Evolutionary conservation across 2,113 vertebrate species (phyloP), one percentile per base, ranked within the genome.

Genomic region (Formicarius rufipectus): DNA sequence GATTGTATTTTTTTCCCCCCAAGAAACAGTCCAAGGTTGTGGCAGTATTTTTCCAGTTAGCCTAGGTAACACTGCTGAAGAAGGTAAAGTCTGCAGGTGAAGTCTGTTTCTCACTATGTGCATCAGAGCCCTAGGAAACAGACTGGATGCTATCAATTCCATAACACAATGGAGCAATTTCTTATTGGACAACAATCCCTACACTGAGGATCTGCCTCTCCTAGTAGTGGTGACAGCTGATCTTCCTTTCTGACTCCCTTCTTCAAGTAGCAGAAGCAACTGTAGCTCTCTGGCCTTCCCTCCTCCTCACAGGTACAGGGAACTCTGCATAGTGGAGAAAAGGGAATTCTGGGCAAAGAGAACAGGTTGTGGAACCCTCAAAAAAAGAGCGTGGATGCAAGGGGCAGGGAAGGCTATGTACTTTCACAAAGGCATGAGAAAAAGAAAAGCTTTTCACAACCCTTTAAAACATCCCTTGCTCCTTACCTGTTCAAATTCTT

Each of bases 1-100:
- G 30, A 42, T 42, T 10, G 11, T 8, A 33, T 8, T 49, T 20
- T 30, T 5, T 13, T 35, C 2, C 2, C 22, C 20, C 2, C 2
- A n/a, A 18, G 40, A 79, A 52, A 30, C 15, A 4, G 20, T 24
- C 30, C 42, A n/a, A 37, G 64, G 7, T 49, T 64, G 33, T 45
- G 45, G 20, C 14, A 50, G 3, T 31, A 42, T 40, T 55, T 74
- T 76, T 69, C 20, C 42, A 35, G 47, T 22, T 68, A 14, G 22
- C 7, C 31, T 47, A 30, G n/a, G 11, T 30, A 39, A 58, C 0
- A 0, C 6, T 42, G 53, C 25, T 62, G 42, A 52, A 52, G 47
- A 27, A 47, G 10, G 37, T 30, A 8, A 62, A 63, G 23, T 23
- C 31, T 68, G 44, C 39, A 73, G n/a, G 13, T n/a, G n/a, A n/a